phyloP scores from a whole-genome alignment of 2,888 invertebrate species.

The Mesorhabditis spiculigera region DNA sequence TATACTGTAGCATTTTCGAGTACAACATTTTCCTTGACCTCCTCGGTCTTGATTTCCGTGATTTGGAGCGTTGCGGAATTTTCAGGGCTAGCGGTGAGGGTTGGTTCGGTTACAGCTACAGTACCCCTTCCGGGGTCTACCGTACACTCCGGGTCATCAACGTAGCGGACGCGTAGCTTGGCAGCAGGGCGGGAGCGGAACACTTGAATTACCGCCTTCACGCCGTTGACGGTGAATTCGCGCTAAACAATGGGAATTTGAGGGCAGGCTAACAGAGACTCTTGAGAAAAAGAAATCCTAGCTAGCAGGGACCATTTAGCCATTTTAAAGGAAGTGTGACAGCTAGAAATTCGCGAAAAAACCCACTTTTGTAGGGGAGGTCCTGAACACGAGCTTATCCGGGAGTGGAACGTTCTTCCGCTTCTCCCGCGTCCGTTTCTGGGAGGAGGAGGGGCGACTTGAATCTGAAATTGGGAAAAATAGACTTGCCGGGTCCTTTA shows the following conservation, averaged over 20 bases:
- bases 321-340: too few relatives aligned
- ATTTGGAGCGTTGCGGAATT: too few relatives aligned
- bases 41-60: too few relatives aligned
- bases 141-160: too few relatives aligned
- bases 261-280: not conserved
- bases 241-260: not conserved
- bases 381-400: not conserved
- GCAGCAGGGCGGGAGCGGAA: not conserved
- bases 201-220: not conserved
- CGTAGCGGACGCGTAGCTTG: not conserved
- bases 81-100: too few relatives aligned
- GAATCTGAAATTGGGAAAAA: not conserved
- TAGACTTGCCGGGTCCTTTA: not conserved
- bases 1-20: too few relatives aligned
- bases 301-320: too few relatives aligned
- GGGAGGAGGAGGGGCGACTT: not conserved
- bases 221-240: not conserved
- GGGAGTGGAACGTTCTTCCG: not conserved
- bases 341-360: too few relatives aligned
- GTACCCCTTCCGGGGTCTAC: too few relatives aligned
- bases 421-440: constrained; percentile 1
- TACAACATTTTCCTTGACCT: too few relatives aligned
- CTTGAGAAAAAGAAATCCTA: too few relatives aligned
- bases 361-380: not conserved
- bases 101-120: too few relatives aligned